Evolutionary conservation across 2,888 invertebrate genomes (phyloP).

Genomic region (Spilosoma lubricipeda): DNA sequence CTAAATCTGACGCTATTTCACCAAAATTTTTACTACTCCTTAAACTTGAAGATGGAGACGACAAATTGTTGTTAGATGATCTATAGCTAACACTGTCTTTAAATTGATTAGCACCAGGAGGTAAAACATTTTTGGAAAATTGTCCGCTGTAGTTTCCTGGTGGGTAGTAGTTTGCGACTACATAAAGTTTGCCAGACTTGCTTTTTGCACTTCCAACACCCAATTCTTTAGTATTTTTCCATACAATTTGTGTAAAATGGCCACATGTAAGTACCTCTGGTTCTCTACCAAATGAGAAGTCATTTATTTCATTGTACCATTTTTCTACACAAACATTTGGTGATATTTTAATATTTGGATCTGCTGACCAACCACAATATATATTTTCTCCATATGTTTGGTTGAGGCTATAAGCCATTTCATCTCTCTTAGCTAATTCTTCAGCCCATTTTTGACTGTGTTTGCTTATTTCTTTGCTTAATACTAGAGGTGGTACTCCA

Average conservation of each 20-base stretch:
- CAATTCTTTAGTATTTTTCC: conserved; percentile 91
- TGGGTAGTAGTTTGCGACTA: conserved; percentile 94
- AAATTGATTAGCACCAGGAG: conserved; percentile 81
- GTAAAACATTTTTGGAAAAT: conserved; percentile 89
- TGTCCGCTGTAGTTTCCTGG: conserved; percentile 92
- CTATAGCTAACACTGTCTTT: conserved; percentile 48
- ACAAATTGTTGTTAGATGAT: conserved; percentile 70
- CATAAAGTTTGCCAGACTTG: conserved; percentile 92
- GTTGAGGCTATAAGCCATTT: conserved; percentile 88
- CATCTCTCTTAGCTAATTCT: conserved; percentile 87
- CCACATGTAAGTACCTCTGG: conserved; percentile 88
- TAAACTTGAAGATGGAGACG: conserved; percentile 63
- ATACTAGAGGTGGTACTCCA: conserved; percentile 78
- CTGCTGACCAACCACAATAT: conserved; percentile 89
- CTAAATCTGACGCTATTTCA: conserved; percentile 71
- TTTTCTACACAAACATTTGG: conserved; percentile 90
- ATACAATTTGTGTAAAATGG: conserved; percentile 93
- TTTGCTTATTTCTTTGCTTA: conserved; percentile 88
- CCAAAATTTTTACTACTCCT: conserved; percentile 72
- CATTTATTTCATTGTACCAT: conserved; percentile 92
- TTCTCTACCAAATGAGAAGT: conserved; percentile 89
- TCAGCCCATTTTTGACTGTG: conserved; percentile 91
- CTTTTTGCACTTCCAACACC: conserved; percentile 92
- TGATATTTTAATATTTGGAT: conserved; percentile 88
- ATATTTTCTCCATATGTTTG: conserved; percentile 90